Evolutionary conservation across 2,797 vertebrate genomes (phyloP).

Genomic region (Sebastes elongatus): DNA sequence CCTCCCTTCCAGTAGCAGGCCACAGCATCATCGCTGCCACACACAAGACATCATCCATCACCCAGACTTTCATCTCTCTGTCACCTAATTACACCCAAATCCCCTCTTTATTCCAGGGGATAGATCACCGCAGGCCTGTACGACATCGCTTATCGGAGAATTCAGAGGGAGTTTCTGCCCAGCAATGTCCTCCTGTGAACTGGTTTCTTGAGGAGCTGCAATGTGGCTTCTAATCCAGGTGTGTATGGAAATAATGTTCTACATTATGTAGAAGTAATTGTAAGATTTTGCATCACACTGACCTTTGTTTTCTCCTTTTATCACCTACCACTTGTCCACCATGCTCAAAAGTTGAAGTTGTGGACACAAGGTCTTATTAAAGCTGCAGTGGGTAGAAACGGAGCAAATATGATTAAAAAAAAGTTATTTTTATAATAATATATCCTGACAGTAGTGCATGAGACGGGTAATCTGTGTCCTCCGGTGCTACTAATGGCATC

Average conservation of each 20-base stretch:
- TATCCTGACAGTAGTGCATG: too few relatives aligned
- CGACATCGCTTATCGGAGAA: neutral
- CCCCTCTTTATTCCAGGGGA: neutral
- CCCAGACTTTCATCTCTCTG: conserved; percentile 6
- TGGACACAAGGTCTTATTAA: too few relatives aligned
- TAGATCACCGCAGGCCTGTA: neutral
- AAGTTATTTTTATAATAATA: too few relatives aligned
- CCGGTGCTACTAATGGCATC: too few relatives aligned
- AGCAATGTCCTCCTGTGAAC: conserved; percentile 30
- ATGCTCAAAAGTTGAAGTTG: neutral
- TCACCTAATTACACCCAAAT: neutral
- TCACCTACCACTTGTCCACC: neutral
- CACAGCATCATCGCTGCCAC: conserved; percentile 21
- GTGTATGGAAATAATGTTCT: neutral
- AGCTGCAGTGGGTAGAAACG: too few relatives aligned
- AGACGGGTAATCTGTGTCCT: too few relatives aligned
- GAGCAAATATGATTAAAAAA: too few relatives aligned
- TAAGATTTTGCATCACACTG: neutral
- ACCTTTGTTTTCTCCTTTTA: neutral
- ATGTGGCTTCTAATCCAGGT: neutral
- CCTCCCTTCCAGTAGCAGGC: conserved; percentile 16
- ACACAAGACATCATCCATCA: neutral
- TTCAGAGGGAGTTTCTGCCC: conserved; percentile 1
- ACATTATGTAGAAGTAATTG: neutral
- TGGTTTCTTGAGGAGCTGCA: neutral